Percentiles rank a stretch among this genome's conserved stretches.
Evolutionary conservation across 2,113 vertebrate genomes (phyloP).

Genomic region (Stictonetta naevosa): DNA sequence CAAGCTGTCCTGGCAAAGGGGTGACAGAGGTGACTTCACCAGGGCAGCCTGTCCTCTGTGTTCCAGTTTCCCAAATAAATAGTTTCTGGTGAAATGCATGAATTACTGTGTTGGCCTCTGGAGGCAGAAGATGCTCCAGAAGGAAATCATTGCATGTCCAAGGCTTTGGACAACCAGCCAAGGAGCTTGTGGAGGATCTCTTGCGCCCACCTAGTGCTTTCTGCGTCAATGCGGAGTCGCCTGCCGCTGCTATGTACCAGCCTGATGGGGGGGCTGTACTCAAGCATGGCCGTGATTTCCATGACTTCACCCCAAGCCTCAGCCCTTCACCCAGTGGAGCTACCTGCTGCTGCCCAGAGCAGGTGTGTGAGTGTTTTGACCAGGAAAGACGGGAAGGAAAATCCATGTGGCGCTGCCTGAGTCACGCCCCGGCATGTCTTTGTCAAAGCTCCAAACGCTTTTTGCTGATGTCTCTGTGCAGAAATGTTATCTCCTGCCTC

Average conservation of each 20-base stretch:
- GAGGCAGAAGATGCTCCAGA: background rate
- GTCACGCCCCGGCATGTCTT: fast-evolving
- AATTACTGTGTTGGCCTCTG: background rate
- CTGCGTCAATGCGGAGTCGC: background rate
- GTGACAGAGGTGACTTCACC: background rate
- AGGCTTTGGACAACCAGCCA: background rate
- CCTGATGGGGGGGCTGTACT: background rate
- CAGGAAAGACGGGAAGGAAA: background rate
- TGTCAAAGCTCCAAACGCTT: background rate
- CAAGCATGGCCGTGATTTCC: background rate
- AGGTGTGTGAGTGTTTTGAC: background rate
- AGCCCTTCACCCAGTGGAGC: background rate
- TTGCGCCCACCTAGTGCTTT: background rate
- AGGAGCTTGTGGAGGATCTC: background rate
- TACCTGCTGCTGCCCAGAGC: background rate
- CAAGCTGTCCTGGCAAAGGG: fast-evolving
- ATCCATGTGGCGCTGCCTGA: fast-evolving
- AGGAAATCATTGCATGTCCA: background rate
- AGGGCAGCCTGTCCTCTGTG: background rate
- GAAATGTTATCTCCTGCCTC: background rate
- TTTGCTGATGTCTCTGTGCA: background rate
- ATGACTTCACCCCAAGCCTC: background rate
- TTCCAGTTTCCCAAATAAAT: background rate
- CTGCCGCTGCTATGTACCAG: background rate
- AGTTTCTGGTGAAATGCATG: background rate